Conservation (phyloP, 2,113 vertebrate species). For the Sitta europaea region DNA sequence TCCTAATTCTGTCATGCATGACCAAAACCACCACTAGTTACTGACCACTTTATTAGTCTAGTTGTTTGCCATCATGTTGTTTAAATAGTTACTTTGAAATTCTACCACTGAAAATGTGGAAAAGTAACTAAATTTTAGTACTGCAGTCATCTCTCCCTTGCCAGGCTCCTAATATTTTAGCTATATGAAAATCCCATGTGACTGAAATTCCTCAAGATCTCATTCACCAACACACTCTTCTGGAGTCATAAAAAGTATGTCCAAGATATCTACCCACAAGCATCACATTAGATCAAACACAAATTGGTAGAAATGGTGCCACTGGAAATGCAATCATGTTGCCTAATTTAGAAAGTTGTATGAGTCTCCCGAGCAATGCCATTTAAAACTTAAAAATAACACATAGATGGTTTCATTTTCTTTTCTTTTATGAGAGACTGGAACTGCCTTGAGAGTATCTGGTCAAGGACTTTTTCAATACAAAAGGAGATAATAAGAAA, state of each 20-base stretch:
- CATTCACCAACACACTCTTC: background rate
- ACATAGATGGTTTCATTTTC: background rate
- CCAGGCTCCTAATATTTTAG: background rate
- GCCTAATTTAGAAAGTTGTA: background rate
- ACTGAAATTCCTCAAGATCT: background rate
- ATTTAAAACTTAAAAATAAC: background rate
- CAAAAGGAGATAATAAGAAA: background rate
- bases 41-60: background rate
- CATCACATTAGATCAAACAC: background rate
- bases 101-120: background rate
- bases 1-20: background rate
- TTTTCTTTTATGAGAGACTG: background rate
- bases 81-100: background rate
- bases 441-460: background rate
- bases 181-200: background rate
- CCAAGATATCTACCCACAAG: background rate
- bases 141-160: background rate
- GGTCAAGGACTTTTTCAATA: background rate
- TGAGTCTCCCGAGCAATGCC: background rate
- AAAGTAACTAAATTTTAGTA: background rate
- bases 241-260: background rate
- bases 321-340: background rate
- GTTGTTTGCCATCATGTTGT: background rate
- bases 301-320: background rate
- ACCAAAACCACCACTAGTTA: background rate